These are phyloP conservation scores for Leucophora obtusa DNA, from an alignment of 2,888 invertebrate genomes.

Conservation along the genomic window DNA sequence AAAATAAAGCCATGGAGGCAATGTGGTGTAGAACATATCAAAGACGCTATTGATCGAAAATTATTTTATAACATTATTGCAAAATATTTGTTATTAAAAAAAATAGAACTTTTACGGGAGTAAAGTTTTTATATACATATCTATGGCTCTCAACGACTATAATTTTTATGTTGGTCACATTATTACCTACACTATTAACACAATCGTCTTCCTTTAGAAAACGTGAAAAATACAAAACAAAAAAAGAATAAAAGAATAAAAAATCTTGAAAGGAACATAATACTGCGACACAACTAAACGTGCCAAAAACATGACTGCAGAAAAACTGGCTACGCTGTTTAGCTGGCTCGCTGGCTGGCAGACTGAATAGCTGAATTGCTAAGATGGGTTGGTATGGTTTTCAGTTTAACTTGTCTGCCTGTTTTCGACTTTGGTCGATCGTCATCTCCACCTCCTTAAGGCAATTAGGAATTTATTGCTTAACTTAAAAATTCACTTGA, in stretches of 20 bases:
- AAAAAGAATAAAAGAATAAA: conserved; percentile 15
- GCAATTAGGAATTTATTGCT: conserved; percentile 65
- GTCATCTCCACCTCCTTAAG: conserved; percentile 51
- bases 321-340: conserved; percentile 32
- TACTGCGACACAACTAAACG: conserved; percentile 59
- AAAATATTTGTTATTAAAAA: too few species aligned
- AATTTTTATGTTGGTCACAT: conserved; percentile 23
- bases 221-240: conserved; percentile 20
- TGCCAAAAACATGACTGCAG: conserved; percentile 57
- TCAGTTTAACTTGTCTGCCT: neutral
- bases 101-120: too few species aligned
- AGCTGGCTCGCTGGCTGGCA: conserved; percentile 8
- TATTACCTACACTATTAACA: conserved; percentile 10
- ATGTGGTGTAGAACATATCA: too few species aligned
- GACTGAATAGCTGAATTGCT: neutral
- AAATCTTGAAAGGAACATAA: conserved; percentile 55
- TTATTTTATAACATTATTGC: too few species aligned
- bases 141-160: too few species aligned
- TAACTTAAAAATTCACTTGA: conserved; percentile 64
- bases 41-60: too few species aligned
- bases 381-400: conserved; percentile 33
- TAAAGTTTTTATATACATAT: too few species aligned
- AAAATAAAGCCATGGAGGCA: too few species aligned
- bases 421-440: conserved; percentile 33
- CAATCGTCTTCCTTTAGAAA: conserved; percentile 38